Base-by-base conservation (phyloP, 2,797 vertebrate species). In the Acanthurus lineatus region DNA sequence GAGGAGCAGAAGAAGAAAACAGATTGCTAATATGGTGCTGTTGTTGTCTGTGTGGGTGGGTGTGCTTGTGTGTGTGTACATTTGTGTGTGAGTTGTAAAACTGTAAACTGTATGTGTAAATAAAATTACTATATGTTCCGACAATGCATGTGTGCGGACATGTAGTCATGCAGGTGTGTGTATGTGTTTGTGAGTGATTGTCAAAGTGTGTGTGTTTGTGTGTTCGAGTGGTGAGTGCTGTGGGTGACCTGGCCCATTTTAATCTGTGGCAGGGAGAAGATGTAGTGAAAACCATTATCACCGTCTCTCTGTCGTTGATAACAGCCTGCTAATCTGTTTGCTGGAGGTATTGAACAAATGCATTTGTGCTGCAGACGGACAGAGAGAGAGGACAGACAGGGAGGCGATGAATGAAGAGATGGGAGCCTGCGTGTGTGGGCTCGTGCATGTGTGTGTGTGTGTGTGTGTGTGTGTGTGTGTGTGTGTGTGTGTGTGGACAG, bases 231-330 rank as follows among this genome's bases (percentile, higher is more conserved):
- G 84, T 73, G 83, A 80, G 80, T 86, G 86, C 51, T 74, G 65
- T 25, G 66, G 79, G 75, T 92, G 93, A 93, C 96, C 92, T 84
- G 82, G 76, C 76, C 94, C 94, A 91, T 96, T 97, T 96, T 98
- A 98, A 98, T 98, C 97, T 98, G 96, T 96, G 96, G 96, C 96
- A 97, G 96, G 92, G 95, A 65, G 93, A 95, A 96, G 96, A 97
- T 97, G 96, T 96, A 97, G 96, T 97, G 97, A 96, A 97, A 97
- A 96, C 96, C 97, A 97, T 98, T 98, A 98, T 97, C 96, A 97
- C 96, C 91, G 93, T 94, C 95, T 96, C 95, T 94, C 95, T 96
- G 95, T 96, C 95, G 95, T 95, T 92, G 97, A 97, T 97, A 98
- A 97, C 95, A 95, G 95, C 92, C 88, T 73, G 82, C 94, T 97